These are phyloP conservation scores for Abramis brama DNA, from an alignment of 2,113 vertebrate species.

Conservation along the genomic window DNA sequence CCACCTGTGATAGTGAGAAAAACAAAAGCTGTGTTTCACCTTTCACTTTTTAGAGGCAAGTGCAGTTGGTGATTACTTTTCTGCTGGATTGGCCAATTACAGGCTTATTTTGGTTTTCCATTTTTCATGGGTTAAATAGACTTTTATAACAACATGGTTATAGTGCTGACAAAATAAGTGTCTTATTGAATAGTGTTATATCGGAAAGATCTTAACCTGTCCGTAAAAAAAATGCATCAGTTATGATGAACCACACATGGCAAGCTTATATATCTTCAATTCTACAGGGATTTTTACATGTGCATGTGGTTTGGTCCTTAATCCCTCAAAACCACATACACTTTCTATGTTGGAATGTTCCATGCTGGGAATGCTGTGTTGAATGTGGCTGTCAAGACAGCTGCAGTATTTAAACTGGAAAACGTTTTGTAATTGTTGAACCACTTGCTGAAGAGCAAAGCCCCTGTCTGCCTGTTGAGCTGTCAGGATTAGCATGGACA, in stretches of 20 bases:
- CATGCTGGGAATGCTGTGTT: slow-evolving; percentile 17
- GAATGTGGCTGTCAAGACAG: slow-evolving; percentile 22
- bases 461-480: slow-evolving; percentile 3
- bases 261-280: not conserved
- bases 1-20: slow-evolving; percentile 22
- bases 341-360: slow-evolving; percentile 25
- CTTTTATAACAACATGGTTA: not conserved
- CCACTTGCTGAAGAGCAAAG: slow-evolving; percentile 21
- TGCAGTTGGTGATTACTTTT: not conserved
- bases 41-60: not conserved
- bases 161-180: not conserved
- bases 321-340: not conserved
- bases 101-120: not conserved
- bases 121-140: slow-evolving; percentile 3
- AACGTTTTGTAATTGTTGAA: slow-evolving; percentile 8
- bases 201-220: not conserved
- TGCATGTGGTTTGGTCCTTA: slow-evolving; percentile 3
- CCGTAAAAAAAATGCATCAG: not conserved
- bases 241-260: slow-evolving; percentile 7
- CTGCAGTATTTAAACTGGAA: slow-evolving; percentile 9
- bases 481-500: slow-evolving; percentile 15
- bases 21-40: not conserved
- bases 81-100: not conserved
- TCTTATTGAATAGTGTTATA: not conserved
- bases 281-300: slow-evolving; percentile 4